Percentiles rank a stretch among this genome's conserved stretches.
Evolutionary conservation across 2,113 vertebrate genomes (phyloP).

Genomic region (Triplophysa dalaica): DNA sequence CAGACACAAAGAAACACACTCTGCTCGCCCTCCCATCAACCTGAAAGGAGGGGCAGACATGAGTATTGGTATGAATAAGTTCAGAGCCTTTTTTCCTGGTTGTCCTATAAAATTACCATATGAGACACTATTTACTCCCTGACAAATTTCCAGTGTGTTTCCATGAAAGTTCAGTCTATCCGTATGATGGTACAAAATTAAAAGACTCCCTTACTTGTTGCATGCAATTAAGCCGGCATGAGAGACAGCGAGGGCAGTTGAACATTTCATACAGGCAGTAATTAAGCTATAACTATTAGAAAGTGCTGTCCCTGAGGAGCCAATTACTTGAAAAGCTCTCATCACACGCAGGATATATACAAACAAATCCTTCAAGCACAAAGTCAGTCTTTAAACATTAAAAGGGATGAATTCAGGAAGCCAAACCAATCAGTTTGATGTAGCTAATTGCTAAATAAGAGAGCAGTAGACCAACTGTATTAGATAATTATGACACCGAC

Average conservation of each 20-base stretch:
- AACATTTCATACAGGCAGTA: slow-evolving; percentile 93
- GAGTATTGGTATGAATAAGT: slow-evolving; percentile 69
- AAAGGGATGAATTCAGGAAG: slow-evolving; percentile 87
- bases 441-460: slow-evolving; percentile 97
- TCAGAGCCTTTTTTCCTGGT: slow-evolving; percentile 73
- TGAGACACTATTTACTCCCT: slow-evolving; percentile 86
- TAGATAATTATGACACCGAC: slow-evolving; percentile 92
- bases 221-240: slow-evolving; percentile 91
- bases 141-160: slow-evolving; percentile 86
- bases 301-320: slow-evolving; percentile 94
- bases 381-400: slow-evolving; percentile 98
- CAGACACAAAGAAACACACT: slow-evolving; percentile 20
- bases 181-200: slow-evolving; percentile 85
- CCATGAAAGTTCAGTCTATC: slow-evolving; percentile 86
- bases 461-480: slow-evolving; percentile 80
- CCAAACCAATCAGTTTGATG: slow-evolving; percentile 90
- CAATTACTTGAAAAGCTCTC: slow-evolving; percentile 98
- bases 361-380: slow-evolving; percentile 99
- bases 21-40: background rate
- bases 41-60: slow-evolving; percentile 45
- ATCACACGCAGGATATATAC: slow-evolving; percentile 94
- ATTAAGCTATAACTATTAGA: slow-evolving; percentile 98
- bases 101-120: slow-evolving; percentile 85
- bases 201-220: slow-evolving; percentile 94
- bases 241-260: slow-evolving; percentile 90